Evolutionary conservation across 2,797 vertebrate species (phyloP), one percentile per base, ranked within the genome.

Genomic region (Syngnathus rostellatus): DNA sequence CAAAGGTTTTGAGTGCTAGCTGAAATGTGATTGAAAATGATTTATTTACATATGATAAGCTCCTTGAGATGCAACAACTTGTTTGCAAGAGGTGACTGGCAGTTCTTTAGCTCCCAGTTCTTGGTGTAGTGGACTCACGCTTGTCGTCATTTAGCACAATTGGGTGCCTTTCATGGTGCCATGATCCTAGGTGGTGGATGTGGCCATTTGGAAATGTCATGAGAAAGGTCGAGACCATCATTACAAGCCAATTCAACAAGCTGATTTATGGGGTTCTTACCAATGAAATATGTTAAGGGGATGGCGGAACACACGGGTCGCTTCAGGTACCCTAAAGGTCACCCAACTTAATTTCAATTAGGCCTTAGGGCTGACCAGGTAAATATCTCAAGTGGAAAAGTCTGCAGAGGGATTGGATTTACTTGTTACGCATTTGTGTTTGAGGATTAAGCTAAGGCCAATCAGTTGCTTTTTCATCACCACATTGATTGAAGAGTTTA

Each of bases 281-380:
- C 75, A 81, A 85, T 78, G 79, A 84, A 72, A 80, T 82, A 86
- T 83, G 83, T 78, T 71, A 72, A 68, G 73, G 64, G 66, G 62
- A 55, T 61, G 40, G 73, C 67, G 69, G 80, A 81, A 85, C 75
- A 77, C 73, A 68, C 68, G 62, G 74, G 77, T 66, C 75, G 77
- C 75, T 73, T 76, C 68, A 79, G 83, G 75, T 77, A 78, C 71
- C 77, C 79, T 78, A 89, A 90, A 91, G 89, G 89, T 89, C 88
- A 88, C 75, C 70, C 72, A 82, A 81, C 87, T 87, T 90, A 73
- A 86, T 89, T 88, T 89, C 86, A 88, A 87, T 90, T 88, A 87
- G 81, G 74, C 77, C 72, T 65, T 63, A 21, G 71, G 80, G 76
- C 81, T 45, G 71, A 68, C 55, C 74, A 67, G 77, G 73, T 79